phyloP scores from a whole-genome alignment of 2,113 vertebrate species.

The Campylomormyrus tamandua region DNA sequence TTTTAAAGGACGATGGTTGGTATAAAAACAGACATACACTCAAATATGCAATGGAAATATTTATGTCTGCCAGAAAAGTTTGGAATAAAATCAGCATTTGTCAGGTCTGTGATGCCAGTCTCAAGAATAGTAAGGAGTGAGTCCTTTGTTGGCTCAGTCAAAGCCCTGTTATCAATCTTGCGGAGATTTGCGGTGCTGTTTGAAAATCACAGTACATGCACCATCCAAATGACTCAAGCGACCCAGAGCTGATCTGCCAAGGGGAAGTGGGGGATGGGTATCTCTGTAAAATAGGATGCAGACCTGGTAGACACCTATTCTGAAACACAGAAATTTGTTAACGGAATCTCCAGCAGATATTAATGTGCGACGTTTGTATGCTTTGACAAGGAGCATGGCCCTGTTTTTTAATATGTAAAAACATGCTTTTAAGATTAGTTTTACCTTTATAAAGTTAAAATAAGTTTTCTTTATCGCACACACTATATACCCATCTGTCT shows the following conservation, averaged over 20 bases:
- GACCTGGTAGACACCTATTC: neutral
- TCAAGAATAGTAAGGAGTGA: neutral
- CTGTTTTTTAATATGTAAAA: neutral
- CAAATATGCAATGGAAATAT: neutral
- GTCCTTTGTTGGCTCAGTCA: neutral
- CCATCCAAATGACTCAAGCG: neutral
- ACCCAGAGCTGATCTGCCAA: neutral
- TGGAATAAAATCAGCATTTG: neutral
- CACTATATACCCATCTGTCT: neutral
- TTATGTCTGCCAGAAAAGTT: neutral
- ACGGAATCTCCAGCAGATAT: neutral
- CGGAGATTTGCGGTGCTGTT: neutral
- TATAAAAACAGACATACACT: neutral
- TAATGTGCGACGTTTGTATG: neutral
- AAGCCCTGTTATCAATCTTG: neutral
- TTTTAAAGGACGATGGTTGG: neutral
- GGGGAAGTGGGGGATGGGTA: neutral
- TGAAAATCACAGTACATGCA: neutral
- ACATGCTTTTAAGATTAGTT: neutral
- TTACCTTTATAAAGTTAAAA: neutral
- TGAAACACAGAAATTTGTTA: neutral
- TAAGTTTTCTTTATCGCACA: neutral
- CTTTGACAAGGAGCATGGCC: neutral
- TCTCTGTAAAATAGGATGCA: neutral
- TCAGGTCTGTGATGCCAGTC: neutral